Conservation (phyloP, 2,113 vertebrate species). For the Balaeniceps rex region DNA sequence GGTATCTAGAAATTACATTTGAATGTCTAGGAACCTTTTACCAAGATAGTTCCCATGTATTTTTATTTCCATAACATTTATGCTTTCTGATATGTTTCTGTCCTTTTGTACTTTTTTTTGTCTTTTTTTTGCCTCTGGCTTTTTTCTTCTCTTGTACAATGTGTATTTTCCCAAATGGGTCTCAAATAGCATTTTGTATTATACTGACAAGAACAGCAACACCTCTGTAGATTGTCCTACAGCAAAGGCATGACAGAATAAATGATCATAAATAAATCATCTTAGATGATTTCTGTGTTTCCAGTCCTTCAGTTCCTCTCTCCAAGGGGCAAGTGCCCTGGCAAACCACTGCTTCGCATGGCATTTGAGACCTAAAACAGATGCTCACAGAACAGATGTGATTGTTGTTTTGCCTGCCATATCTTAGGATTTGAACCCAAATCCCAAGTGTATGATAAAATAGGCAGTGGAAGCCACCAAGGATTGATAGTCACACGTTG, state of each 20-base stretch:
- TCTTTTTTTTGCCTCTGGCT: not conserved
- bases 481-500: not conserved
- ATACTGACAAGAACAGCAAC: constrained; percentile 36
- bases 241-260: constrained; percentile 53
- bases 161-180: not conserved
- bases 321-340: not conserved
- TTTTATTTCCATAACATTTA: constrained; percentile 2
- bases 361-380: not conserved
- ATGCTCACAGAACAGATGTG: not conserved
- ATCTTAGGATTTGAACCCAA: not conserved
- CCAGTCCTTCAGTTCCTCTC: not conserved
- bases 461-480: not conserved
- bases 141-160: not conserved
- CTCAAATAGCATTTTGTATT: constrained; percentile 1
- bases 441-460: not conserved
- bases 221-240: constrained; percentile 36
- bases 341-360: not conserved
- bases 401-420: not conserved
- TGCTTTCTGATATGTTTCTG: constrained; percentile 8
- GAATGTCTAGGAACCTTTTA: not conserved
- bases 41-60: not conserved
- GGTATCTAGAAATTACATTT: not conserved
- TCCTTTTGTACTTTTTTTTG: not conserved
- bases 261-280: constrained; percentile 31
- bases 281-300: not conserved